Base-by-base conservation (phyloP, 2,113 vertebrate genomes). In the Empidonax traillii region DNA sequence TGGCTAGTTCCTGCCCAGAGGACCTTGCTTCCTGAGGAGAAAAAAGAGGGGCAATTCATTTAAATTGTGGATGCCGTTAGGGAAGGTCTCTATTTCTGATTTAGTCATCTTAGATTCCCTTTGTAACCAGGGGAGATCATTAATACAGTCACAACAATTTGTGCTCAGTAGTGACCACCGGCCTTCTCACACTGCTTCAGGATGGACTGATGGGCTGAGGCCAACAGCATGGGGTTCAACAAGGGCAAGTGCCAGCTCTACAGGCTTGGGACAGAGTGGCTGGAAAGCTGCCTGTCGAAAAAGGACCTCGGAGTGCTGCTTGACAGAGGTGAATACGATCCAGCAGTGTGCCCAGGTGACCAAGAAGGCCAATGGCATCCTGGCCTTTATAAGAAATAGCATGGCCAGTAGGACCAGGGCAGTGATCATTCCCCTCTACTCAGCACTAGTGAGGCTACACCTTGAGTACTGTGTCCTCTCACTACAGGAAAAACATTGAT, bases 401-500 rank as follows among this genome's bases (percentile, higher is more conserved):
- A 53, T 47, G 62, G 8, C 30, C 62, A 55, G n/a, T 30, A 55
- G 62, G 46, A 22, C 1, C 28, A 61, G 39, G n/a, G 19, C 53
- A 46, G 39, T 0, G 24, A 53, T 6, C 14, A 7, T 6, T 6
- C 6, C 19, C 8, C 53, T 61, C 30, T 12, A 12, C 14, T 33
- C 5, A 0, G 23, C 28, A n/a, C 13, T 61, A 28, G 9, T 46
- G 46, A 53, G 69, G 39, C 20, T 4, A 8, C 2, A 46, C 5
- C 39, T 46, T 0, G 0, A 75, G 2, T 18, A 1, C 30, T 68
- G 62, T 11, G 7, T 25, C 37, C 20, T 4, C 41, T 67, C 22
- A 53, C 14, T 47, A 18, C 18, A 74, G 59, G 30, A 43, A 73
- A 8, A 35, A 20, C 35, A 37, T 1, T 49, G 25, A 69, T 31